Conservation (phyloP, 1,140 invertebrate species). For the Phymastichus coffea region DNA sequence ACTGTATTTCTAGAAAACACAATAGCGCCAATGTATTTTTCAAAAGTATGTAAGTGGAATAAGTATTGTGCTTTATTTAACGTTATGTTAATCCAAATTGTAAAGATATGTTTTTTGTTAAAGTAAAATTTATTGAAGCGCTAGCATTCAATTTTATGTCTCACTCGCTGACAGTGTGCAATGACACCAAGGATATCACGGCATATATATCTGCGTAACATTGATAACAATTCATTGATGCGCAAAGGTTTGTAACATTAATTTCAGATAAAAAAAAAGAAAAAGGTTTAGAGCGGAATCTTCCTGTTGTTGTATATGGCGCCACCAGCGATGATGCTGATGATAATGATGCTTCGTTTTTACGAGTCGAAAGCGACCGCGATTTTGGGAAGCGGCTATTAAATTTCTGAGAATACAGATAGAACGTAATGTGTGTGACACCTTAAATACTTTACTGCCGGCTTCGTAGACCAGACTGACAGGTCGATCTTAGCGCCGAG, state of each 20-base stretch:
- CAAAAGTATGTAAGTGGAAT: too few relatives aligned
- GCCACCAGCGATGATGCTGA: not conserved
- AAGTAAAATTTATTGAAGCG: too few relatives aligned
- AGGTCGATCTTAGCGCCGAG: too few relatives aligned
- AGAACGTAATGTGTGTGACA: constrained; percentile 8
- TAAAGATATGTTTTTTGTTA: too few relatives aligned
- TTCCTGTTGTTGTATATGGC: not conserved
- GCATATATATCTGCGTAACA: too few relatives aligned
- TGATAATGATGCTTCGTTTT: constrained; percentile 16
- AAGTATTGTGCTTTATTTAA: too few relatives aligned
- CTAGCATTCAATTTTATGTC: not conserved
- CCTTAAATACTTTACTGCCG: too few relatives aligned
- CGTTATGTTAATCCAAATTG: too few relatives aligned
- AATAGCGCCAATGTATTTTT: too few relatives aligned
- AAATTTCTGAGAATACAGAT: not conserved
- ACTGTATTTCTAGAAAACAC: too few relatives aligned
- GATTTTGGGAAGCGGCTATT: not conserved
- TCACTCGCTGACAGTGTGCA: not conserved
- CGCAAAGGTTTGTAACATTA: not conserved
- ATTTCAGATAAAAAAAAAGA: not conserved
- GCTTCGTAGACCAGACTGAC: too few relatives aligned
- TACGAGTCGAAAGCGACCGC: constrained; percentile 21
- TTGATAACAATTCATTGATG: too few relatives aligned
- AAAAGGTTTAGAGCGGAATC: not conserved
- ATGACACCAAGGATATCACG: not conserved